Conservation (phyloP, 2,797 vertebrate genomes). For the Sorex maritimensis region DNA sequence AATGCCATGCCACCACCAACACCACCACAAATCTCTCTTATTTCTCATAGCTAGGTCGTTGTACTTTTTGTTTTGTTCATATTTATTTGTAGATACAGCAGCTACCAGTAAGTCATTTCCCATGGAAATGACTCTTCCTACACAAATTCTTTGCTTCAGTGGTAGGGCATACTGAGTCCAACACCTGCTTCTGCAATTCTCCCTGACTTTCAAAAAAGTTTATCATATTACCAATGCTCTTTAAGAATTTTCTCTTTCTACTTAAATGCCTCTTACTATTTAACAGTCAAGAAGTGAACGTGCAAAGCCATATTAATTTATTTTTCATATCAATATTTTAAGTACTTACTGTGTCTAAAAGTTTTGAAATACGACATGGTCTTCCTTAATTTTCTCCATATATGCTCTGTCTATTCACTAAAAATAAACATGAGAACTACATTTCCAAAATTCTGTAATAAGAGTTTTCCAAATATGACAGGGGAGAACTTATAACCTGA, state of each 20-base stretch:
- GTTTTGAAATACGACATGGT: not conserved
- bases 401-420: not conserved
- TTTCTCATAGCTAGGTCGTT: not conserved
- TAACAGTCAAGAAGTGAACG: not conserved
- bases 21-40: not conserved
- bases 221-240: not conserved
- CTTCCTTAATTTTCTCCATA: not conserved
- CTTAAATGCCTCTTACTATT: conserved; percentile 31
- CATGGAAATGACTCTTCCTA: not conserved
- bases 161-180: not conserved
- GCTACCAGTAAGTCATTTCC: not conserved
- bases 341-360: not conserved
- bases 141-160: not conserved
- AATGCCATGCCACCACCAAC: too few relatives aligned
- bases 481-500: not conserved
- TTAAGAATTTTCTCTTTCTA: conserved; percentile 17
- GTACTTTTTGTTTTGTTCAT: not conserved
- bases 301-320: not conserved
- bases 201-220: not conserved
- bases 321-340: not conserved
- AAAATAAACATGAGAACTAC: not conserved
- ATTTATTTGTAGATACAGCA: not conserved
- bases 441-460: not conserved
- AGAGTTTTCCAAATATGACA: not conserved
- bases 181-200: not conserved